Percentiles rank a stretch among this genome's conserved stretches.
phyloP scores from a whole-genome alignment of 2,797 vertebrate species.

The Enteromius paludinosus region DNA sequence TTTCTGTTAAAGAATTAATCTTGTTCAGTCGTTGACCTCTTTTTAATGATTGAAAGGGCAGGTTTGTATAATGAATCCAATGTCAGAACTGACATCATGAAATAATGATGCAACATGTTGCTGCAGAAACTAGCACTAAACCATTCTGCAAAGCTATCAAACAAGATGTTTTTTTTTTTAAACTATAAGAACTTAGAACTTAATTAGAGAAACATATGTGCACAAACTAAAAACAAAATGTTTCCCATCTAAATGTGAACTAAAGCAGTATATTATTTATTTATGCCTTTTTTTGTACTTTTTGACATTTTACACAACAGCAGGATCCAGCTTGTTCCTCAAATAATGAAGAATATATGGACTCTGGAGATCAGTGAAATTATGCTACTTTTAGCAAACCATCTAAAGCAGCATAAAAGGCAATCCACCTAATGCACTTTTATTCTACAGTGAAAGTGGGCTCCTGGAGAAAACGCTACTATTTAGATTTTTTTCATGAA shows the following conservation, averaged over 20 bases:
- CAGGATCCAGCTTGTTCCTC: neutral
- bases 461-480: neutral
- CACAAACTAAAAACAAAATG: neutral
- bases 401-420: neutral
- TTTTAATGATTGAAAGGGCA: slow-evolving; percentile 12
- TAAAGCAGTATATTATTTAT: neutral
- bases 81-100: neutral
- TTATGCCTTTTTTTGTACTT: neutral
- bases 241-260: neutral
- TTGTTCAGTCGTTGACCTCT: neutral
- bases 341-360: neutral
- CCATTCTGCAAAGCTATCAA: neutral
- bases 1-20: neutral
- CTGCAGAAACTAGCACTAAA: slow-evolving; percentile 1
- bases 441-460: neutral
- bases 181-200: neutral
- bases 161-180: too few species aligned
- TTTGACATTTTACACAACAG: neutral
- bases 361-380: neutral
- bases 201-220: neutral
- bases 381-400: neutral
- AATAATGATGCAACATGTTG: neutral
- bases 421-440: neutral
- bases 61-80: neutral
- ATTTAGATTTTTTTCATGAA: neutral